Base-by-base conservation (phyloP, 2,113 vertebrate species). In the Hippolais icterina region DNA sequence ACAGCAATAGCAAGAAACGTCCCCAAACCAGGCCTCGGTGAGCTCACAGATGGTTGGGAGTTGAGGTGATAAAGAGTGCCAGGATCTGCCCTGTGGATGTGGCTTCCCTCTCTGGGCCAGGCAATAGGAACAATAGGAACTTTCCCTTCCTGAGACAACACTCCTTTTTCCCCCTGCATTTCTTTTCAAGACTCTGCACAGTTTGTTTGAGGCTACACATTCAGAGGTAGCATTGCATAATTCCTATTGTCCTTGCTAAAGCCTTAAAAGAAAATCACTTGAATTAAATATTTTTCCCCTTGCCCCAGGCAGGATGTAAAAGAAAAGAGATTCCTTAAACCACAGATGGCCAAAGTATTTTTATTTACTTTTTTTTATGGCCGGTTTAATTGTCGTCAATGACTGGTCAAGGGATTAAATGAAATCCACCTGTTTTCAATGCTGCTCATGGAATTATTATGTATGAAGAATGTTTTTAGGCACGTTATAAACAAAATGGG, bases 1-100 rank as follows among this genome's bases (percentile, higher is more conserved):
- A 24, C 10, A 27, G 25, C 4, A 52, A n/a, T 19, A 39, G n/a
- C 22, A 47, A 88, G 61, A 59, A 46, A 2, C 3, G 0, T 4
- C 11, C 3, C 1, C 11, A 22, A 10, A 42, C 19, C 42, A 42
- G 18, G 18, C 13, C 35, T 10, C 0, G 0, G 10, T 54, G 28
- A 50, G 35, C 8, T 24, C 59, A 53, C 3, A 2, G 4, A 4
- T 22, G 10, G 31, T 5, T 65, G 54, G 37, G 17, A 50, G 42
- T 10, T 54, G 57, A 54, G 12, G 29, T 79, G 65, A 37, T 33
- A 42, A 42, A 46, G 22, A 6, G 0, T 33, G 41, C 20, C 37
- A 49, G 35, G 49, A 75, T 64, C 33, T 90, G 39, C 33, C 64
- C 6, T 68, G 70, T 35, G 35, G 8, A 29, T 0, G 0, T 56